Percentiles rank a stretch among this genome's conserved stretches.
These are phyloP conservation scores for Ptilodon capucinus DNA, from an alignment of 2,888 invertebrate species.

Conservation along the genomic window DNA sequence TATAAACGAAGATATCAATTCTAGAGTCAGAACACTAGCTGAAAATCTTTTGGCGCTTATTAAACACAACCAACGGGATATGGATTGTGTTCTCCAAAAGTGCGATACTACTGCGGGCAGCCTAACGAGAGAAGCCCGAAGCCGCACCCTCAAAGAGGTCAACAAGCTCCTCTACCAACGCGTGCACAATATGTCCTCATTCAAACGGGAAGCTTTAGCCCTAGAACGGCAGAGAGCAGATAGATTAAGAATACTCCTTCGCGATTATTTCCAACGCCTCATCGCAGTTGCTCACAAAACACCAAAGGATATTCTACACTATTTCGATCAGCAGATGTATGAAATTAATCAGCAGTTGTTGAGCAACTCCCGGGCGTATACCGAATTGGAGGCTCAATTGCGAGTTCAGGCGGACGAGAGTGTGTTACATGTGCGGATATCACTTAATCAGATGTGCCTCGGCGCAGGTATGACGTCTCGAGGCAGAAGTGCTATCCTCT, in stretches of 20 bases:
- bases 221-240: conserved; percentile 62
- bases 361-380: conserved; percentile 61
- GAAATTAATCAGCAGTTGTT: conserved; percentile 67
- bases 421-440: conserved; percentile 43
- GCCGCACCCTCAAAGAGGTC: conserved; percentile 42
- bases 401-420: conserved; percentile 49
- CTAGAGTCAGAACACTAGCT: conserved; percentile 48
- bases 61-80: conserved; percentile 49
- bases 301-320: conserved; percentile 58
- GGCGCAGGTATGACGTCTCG: conserved; percentile 32
- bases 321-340: conserved; percentile 63
- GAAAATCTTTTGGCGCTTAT: conserved; percentile 51
- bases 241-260: conserved; percentile 48
- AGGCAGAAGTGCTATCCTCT: conserved; percentile 36
- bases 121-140: conserved; percentile 31
- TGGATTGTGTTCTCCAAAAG: conserved; percentile 47
- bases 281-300: conserved; percentile 51
- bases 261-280: conserved; percentile 55
- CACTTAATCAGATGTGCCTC: conserved; percentile 57
- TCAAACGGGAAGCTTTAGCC: conserved; percentile 48
- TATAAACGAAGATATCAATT: conserved; percentile 50
- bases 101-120: conserved; percentile 10
- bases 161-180: conserved; percentile 36
- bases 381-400: conserved; percentile 57
- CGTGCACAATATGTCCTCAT: conserved; percentile 43